These are phyloP conservation scores for Noturus placidus DNA, from an alignment of 2,113 vertebrate species.

Conservation along the genomic window DNA sequence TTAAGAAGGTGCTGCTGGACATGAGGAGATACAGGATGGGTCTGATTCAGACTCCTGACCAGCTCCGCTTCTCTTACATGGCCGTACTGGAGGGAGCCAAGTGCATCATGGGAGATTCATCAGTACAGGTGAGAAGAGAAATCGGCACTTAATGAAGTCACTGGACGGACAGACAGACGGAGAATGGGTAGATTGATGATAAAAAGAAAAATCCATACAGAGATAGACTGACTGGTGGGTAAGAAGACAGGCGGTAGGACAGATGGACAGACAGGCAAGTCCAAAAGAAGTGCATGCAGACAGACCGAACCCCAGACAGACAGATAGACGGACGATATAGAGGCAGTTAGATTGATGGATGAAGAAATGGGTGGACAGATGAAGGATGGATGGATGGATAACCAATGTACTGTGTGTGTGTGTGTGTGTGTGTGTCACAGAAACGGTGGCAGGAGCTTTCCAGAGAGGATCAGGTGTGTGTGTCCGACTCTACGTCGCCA, in stretches of 20 bases:
- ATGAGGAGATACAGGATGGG: slow-evolving; percentile 6
- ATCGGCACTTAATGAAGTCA: background rate
- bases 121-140: slow-evolving; percentile 6
- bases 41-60: slow-evolving; percentile 19
- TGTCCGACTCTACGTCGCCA: slow-evolving; percentile 70
- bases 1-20: slow-evolving; percentile 20
- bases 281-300: background rate
- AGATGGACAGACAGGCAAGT: background rate
- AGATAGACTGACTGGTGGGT: background rate
- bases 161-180: slow-evolving; percentile 65
- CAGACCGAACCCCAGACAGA: background rate
- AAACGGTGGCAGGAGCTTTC: slow-evolving; percentile 78
- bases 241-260: background rate
- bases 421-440: slow-evolving; percentile 56
- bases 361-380: background rate
- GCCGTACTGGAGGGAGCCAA: slow-evolving; percentile 18
- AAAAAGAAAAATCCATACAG: background rate
- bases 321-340: background rate
- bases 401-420: background rate
- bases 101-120: slow-evolving; percentile 26
- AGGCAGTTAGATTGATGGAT: background rate
- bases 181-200: background rate
- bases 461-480: slow-evolving; percentile 75
- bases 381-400: no score
- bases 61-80: slow-evolving; percentile 29